Conservation (phyloP, 1,140 invertebrate species). For the Lasioglossum baleicum region DNA sequence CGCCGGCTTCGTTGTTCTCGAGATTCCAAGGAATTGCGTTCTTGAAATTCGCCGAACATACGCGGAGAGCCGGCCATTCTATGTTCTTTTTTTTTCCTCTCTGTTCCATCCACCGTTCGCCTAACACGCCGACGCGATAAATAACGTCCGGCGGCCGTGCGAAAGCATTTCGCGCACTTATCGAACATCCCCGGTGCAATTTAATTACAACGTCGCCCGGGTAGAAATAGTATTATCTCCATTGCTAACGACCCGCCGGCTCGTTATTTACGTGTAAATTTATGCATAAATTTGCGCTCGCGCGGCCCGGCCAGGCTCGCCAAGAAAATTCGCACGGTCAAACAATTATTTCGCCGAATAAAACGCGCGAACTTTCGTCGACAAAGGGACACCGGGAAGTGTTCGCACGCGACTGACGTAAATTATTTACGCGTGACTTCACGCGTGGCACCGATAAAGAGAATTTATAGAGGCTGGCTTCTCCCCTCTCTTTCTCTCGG, state of each 20-base stretch:
- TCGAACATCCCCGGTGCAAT: constrained; percentile 14
- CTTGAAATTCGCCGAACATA: background rate
- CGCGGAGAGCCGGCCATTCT: background rate
- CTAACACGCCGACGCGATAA: background rate
- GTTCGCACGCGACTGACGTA: constrained; percentile 8
- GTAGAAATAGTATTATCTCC: constrained; percentile 18
- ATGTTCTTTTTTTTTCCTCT: background rate
- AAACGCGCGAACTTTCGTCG: constrained; percentile 33
- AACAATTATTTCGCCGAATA: constrained; percentile 26
- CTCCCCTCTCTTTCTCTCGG: too few species aligned
- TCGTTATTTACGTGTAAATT: constrained; percentile 36
- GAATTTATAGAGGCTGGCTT: constrained; percentile 25
- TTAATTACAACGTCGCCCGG: constrained; percentile 8
- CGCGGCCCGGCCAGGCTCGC: too few species aligned
- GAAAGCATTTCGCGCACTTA: constrained; percentile 9
- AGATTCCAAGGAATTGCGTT: background rate
- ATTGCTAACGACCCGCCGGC: constrained; percentile 15
- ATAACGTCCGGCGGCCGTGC: background rate
- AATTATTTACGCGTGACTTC: constrained; percentile 44
- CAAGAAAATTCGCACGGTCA: constrained; percentile 20
- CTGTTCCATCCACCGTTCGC: too few species aligned
- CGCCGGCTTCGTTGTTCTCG: background rate
- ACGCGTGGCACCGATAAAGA: constrained; percentile 28
- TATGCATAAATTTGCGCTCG: constrained; percentile 31
- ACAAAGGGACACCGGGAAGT: constrained; percentile 25